Conservation (phyloP, 2,113 vertebrate genomes). For the Passer montanus region DNA sequence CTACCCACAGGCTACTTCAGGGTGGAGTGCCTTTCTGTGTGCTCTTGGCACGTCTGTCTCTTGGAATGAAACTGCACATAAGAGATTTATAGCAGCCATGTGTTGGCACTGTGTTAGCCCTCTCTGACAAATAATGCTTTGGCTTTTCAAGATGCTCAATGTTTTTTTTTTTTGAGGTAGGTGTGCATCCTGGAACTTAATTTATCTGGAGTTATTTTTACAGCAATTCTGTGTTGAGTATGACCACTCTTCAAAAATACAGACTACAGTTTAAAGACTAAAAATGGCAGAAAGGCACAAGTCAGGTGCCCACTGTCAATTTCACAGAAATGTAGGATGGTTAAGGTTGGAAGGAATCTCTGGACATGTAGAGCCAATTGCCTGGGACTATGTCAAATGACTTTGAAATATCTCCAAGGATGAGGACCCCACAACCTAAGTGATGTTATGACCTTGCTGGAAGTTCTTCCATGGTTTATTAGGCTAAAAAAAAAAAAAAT, state of each 20-base stretch:
- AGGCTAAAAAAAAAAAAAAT: background rate
- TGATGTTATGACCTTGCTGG: background rate
- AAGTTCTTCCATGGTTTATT: background rate
- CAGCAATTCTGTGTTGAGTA: background rate
- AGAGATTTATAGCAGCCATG: background rate
- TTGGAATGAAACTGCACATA: fast-evolving
- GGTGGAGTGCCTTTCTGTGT: background rate
- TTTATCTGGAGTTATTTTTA: background rate
- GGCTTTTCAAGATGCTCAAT: background rate
- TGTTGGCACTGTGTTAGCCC: background rate
- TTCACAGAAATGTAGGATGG: background rate
- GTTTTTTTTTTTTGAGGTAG: background rate
- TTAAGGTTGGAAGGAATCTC: background rate
- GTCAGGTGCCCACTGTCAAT: background rate
- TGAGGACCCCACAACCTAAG: background rate
- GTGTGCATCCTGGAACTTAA: background rate
- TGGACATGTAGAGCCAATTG: background rate
- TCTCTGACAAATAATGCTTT: background rate
- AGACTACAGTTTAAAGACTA: background rate
- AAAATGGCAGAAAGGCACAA: background rate
- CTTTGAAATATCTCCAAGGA: background rate
- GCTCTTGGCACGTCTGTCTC: background rate
- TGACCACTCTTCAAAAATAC: background rate
- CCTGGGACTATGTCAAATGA: background rate
- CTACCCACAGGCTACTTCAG: background rate